Evolutionary conservation across 1,140 invertebrate species (phyloP), one percentile per base, ranked within the genome.

Genomic region (Brachionus paranguensis): DNA sequence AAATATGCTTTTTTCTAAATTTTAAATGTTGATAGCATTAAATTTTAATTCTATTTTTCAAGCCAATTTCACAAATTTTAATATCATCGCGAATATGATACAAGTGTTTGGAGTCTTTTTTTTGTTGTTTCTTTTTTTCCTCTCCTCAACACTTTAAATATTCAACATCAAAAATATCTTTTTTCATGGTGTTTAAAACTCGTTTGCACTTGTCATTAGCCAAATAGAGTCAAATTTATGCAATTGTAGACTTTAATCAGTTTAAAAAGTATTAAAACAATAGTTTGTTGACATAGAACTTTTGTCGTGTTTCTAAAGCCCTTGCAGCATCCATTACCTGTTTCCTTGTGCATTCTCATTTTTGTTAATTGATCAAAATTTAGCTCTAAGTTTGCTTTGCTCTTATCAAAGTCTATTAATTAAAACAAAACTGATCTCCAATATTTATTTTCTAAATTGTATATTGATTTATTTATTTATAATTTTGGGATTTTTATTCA

Each of bases 61-160:
- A 72, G 12, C 27, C n/a, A 33, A 33, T n/a, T 20, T n/a, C 14
- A 33, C 43, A 33, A 37, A n/a, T n/a, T 70, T 43, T 72, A 72
- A 72, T 72, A 72, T 72, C 68, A 72, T 72, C 33, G 20, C 27
- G 72, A 76, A 76, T 50, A 76, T 76, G 72, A 76, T 76, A 76
- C 72, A 76, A 76, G 72, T 76, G 72, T 76, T 76, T 76, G n/a
- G 20, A 76, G 45, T 50, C 24, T 47, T 45, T 45, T 72, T 29
- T 29, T 29, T 29, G 27, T 29, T 29, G 27, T 29, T 29, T 29
- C 27, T 29, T 37, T 37, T 37, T 37, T 37, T 37, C 33, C 33
- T 37, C 33, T 37, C 33, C 33, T 37, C 37, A 33, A n/a, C 14
- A 70, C 27, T 70, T 70, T 37, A 33, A 37, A 37, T 17, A 17